Conservation (phyloP, 2,888 invertebrate species). For the Melieria picta region DNA sequence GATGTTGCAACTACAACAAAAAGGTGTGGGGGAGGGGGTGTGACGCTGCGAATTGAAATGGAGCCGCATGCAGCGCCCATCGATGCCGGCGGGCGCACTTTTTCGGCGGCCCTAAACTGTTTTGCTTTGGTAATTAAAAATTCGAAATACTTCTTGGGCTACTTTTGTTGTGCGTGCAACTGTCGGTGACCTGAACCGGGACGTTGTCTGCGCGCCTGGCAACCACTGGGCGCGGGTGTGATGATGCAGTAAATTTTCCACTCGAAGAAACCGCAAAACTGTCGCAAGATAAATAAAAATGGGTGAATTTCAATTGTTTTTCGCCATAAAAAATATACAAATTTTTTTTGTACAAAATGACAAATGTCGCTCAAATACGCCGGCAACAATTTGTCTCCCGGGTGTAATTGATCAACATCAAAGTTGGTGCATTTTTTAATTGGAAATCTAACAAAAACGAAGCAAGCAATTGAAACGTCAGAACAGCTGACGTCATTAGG, state of each 20-base stretch:
- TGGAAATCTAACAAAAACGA: constrained; percentile 41
- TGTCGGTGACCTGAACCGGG: constrained; percentile 19
- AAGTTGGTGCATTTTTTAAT: constrained; percentile 23
- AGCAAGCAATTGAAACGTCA: constrained; percentile 40
- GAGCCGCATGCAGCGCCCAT: constrained; percentile 8
- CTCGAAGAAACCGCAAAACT: constrained; percentile 59
- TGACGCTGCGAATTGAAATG: constrained; percentile 17
- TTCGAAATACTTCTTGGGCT: too few species aligned
- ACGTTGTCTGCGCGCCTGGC: not conserved
- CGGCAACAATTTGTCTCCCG: constrained; percentile 34
- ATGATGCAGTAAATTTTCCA: constrained; percentile 62
- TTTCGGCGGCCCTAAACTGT: too few species aligned
- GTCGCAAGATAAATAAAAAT: constrained; percentile 15
- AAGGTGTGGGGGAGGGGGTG: not conserved
- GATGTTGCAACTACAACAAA: constrained; percentile 14
- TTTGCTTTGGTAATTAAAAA: too few species aligned
- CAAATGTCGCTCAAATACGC: constrained; percentile 3
- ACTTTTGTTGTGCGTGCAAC: not conserved
- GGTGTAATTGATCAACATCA: constrained; percentile 44
- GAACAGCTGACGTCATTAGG: constrained; percentile 49
- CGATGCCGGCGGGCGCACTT: constrained; percentile 18
- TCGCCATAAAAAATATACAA: constrained; percentile 16
- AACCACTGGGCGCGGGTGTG: constrained; percentile 34
- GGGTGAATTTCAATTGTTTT: constrained; percentile 5
- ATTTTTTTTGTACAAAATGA: not conserved